Evolutionary conservation across 1,140 invertebrate genomes (phyloP).

Genomic region (Atta cephalotes): DNA sequence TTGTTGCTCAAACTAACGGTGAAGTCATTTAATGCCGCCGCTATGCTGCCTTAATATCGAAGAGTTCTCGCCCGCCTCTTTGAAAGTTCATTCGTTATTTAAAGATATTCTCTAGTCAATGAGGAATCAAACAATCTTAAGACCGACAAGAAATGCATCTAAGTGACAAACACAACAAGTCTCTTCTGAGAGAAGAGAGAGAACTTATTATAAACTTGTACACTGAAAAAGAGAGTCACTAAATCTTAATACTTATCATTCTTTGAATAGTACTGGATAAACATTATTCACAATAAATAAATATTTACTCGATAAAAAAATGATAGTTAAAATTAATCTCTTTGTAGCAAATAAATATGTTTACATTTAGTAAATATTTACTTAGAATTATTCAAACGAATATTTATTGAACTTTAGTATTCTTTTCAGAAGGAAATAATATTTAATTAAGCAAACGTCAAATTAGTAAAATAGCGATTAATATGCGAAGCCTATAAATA

Average conservation of each 20-base stretch:
- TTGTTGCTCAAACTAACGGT: slow-evolving; percentile 52
- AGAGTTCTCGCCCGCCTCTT: neutral
- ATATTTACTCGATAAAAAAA: too few relatives aligned
- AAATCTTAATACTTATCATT: too few relatives aligned
- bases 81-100: slow-evolving; percentile 41
- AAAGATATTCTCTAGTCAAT: slow-evolving; percentile 8
- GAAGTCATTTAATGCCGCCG: slow-evolving; percentile 41
- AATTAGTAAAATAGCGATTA: neutral
- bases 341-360: too few relatives aligned
- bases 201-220: neutral
- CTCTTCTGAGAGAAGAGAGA: neutral
- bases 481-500: neutral
- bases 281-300: too few relatives aligned
- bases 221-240: too few relatives aligned
- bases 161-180: neutral
- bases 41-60: slow-evolving; percentile 38
- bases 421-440: neutral
- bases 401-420: too few relatives aligned
- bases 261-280: too few relatives aligned
- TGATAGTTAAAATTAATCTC: too few relatives aligned
- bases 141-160: neutral
- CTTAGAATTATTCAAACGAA: too few relatives aligned
- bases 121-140: neutral
- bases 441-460: neutral
- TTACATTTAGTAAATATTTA: too few relatives aligned